These are phyloP conservation scores for Copidosoma aretas DNA, from an alignment of 2,888 invertebrate species.

Conservation along the genomic window DNA sequence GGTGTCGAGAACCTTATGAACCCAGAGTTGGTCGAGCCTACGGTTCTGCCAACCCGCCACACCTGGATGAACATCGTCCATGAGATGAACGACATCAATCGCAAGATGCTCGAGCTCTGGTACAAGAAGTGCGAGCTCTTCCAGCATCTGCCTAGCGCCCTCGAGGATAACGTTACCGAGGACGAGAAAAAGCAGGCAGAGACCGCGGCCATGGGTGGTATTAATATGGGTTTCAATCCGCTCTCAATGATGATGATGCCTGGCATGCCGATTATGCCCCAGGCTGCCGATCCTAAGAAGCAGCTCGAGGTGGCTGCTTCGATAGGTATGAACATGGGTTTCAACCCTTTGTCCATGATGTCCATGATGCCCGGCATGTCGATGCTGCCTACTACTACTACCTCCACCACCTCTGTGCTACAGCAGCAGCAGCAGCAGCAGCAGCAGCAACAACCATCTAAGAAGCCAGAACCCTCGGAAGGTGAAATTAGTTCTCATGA, in stretches of 20 bases:
- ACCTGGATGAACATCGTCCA: neutral
- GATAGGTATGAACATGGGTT: constrained; percentile 1
- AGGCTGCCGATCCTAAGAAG: neutral
- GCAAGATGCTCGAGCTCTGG: neutral
- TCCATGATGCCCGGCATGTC: constrained; percentile 16
- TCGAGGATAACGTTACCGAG: too few relatives aligned
- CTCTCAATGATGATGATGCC: neutral
- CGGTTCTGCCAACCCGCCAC: neutral
- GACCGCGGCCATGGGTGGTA: neutral
- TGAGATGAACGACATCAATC: constrained; percentile 34
- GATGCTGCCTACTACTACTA: neutral
- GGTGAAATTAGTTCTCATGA: constrained; percentile 1
- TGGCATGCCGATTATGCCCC: too few relatives aligned
- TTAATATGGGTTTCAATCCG: constrained; percentile 27
- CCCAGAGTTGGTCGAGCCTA: constrained; percentile 42
- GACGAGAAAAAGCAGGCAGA: constrained; percentile 3
- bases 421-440: too few relatives aligned
- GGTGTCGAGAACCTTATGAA: constrained; percentile 38
- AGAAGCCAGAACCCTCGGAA: constrained; percentile 5
- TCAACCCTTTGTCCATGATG: constrained; percentile 14
- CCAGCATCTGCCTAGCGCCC: neutral
- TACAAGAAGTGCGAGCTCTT: neutral
- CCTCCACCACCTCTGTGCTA: too few relatives aligned
- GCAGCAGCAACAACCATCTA: neutral
- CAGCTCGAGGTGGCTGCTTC: neutral